Percentiles rank a stretch among this genome's conserved stretches.
Conservation (phyloP, 2,888 invertebrate species). For the Plebejus anna region DNA sequence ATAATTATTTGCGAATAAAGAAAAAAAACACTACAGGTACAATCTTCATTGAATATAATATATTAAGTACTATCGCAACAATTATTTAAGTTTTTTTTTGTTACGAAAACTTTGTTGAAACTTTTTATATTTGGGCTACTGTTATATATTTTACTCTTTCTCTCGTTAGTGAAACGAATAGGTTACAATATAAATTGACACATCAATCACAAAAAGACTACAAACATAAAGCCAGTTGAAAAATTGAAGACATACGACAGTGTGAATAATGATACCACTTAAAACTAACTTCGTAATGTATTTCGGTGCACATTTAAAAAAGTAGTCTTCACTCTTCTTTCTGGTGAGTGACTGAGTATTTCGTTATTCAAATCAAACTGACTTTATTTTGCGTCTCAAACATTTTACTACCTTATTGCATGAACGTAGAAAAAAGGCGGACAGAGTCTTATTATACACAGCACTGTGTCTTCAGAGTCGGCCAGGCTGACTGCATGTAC, state of each 20-base stretch:
- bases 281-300: neutral
- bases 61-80: too few species aligned
- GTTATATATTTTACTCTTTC: conserved; percentile 1
- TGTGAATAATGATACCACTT: neutral
- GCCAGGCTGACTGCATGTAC: too few species aligned
- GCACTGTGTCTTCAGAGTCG: too few species aligned
- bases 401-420: neutral
- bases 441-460: too few species aligned
- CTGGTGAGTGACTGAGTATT: neutral
- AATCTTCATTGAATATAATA: too few species aligned
- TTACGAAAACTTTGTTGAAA: too few species aligned
- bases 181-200: conserved; percentile 19
- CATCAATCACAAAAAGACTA: conserved; percentile 12
- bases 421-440: too few species aligned
- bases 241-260: neutral
- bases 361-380: neutral
- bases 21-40: too few species aligned
- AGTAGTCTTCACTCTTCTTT: neutral
- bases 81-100: too few species aligned
- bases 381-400: neutral
- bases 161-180: conserved; percentile 1
- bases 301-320: neutral
- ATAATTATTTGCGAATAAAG: too few species aligned
- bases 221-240: conserved; percentile 3
- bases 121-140: neutral